These are phyloP conservation scores for Vidua chalybeata DNA, from an alignment of 2,113 vertebrate species.

Conservation along the genomic window DNA sequence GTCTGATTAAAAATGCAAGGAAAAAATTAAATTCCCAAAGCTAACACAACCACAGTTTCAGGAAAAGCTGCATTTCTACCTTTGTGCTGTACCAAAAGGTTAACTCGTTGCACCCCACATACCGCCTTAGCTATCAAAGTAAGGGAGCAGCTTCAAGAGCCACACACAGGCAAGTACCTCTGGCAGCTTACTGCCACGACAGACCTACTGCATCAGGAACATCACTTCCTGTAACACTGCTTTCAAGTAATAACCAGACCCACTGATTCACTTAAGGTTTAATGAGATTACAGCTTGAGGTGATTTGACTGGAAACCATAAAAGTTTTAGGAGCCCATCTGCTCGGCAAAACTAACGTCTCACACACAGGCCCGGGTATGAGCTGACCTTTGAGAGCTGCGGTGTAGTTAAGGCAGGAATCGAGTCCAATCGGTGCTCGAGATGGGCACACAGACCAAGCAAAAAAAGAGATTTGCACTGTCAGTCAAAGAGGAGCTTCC, in stretches of 20 bases:
- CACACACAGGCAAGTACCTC: constrained; percentile 21
- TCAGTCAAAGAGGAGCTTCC: not conserved
- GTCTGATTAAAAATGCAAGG: not conserved
- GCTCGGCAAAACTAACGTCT: constrained; percentile 47
- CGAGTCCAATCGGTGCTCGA: not conserved
- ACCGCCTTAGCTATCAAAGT: not conserved
- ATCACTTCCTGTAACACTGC: constrained; percentile 48
- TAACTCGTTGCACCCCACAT: not conserved
- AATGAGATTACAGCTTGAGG: constrained; percentile 72
- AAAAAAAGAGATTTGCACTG: not conserved
- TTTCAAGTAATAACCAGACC: constrained; percentile 68
- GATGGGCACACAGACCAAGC: not conserved
- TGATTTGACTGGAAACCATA: constrained; percentile 66
- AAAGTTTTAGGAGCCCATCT: constrained; percentile 71
- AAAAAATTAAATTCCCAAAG: not conserved
- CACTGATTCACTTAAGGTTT: constrained; percentile 65
- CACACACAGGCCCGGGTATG: not conserved
- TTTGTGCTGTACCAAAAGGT: not conserved
- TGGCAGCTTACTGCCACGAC: not conserved
- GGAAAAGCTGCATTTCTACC: not conserved
- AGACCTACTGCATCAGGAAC: constrained; percentile 38
- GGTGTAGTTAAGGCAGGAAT: not conserved
- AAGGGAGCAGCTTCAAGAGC: not conserved
- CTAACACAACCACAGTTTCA: not conserved
- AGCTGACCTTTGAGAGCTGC: constrained; percentile 29